These are phyloP conservation scores for Ernsta delagoae DNA, from an alignment of 2,888 invertebrate genomes.

Conservation along the genomic window DNA sequence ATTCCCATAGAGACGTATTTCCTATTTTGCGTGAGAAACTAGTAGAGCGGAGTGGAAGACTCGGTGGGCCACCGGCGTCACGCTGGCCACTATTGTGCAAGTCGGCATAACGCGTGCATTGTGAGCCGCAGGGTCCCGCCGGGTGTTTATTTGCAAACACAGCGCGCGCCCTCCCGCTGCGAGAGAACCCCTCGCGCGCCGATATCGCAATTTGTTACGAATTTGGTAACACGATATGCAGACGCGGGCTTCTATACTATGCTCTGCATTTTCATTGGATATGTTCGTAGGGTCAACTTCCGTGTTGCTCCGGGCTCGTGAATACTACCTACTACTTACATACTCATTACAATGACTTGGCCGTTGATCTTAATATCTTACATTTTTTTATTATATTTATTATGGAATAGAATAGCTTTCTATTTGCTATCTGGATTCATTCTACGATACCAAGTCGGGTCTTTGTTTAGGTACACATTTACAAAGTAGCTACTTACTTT, in stretches of 20 bases:
- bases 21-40: conserved; percentile 73
- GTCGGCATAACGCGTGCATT: conserved; percentile 50
- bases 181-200: conserved; percentile 49
- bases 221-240: conserved; percentile 67
- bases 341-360: no score
- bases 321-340: no score
- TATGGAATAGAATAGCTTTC: neutral
- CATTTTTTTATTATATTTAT: neutral
- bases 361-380: neutral
- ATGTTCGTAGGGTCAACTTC: conserved; percentile 33
- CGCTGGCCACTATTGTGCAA: conserved; percentile 71
- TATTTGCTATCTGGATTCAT: neutral
- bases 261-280: conserved; percentile 18
- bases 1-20: conserved; percentile 56
- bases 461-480: no score
- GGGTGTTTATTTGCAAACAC: conserved; percentile 84
- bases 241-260: conserved; percentile 5
- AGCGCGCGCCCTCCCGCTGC: conserved; percentile 65
- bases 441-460: neutral
- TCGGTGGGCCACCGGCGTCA: conserved; percentile 56
- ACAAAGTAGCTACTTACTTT: no score
- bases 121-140: conserved; percentile 60
- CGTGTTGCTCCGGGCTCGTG: conserved; percentile 25
- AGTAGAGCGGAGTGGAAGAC: conserved; percentile 48
- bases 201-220: conserved; percentile 73